phyloP scores from a whole-genome alignment of 2,888 invertebrate genomes.

The Drosophila histrio region DNA sequence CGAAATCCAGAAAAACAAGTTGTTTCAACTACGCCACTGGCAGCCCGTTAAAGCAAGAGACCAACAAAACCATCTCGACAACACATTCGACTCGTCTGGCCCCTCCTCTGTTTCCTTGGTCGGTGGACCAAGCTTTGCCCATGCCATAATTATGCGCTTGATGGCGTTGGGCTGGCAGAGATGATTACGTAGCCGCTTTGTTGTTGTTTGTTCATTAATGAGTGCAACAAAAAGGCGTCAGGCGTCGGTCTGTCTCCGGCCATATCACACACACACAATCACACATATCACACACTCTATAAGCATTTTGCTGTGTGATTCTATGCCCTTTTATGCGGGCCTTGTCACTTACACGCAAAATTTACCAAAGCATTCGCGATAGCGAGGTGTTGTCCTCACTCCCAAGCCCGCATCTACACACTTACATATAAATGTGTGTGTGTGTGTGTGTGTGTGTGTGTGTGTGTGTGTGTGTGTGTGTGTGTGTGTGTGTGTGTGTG shows the following conservation, averaged over 20 bases:
- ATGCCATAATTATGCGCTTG: constrained; percentile 70
- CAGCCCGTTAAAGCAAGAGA: constrained; percentile 13
- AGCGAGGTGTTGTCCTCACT: constrained; percentile 62
- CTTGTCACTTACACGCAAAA: constrained; percentile 78
- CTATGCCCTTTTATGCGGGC: constrained; percentile 68
- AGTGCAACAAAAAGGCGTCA: constrained; percentile 69
- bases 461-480: constrained; percentile 1
- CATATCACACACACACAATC: constrained; percentile 26
- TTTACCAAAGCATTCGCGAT: constrained; percentile 71
- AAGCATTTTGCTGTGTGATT: constrained; percentile 51
- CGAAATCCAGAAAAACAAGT: constrained; percentile 15
- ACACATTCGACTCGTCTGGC: constrained; percentile 5
- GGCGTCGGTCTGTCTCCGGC: constrained; percentile 20
- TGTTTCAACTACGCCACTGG: constrained; percentile 49
- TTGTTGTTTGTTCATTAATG: constrained; percentile 77
- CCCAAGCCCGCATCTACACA: constrained; percentile 46
- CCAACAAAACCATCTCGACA: constrained; percentile 19
- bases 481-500: constrained; percentile 3
- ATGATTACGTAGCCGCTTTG: constrained; percentile 65
- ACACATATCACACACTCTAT: constrained; percentile 33
- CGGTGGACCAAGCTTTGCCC: constrained; percentile 10
- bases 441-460: constrained; percentile 3
- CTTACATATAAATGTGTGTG: neutral
- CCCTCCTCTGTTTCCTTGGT: neutral
- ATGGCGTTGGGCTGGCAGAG: constrained; percentile 66